A percentile compares a stretch with the other conserved stretches of the same genome.
Conservation (phyloP, 2,113 vertebrate genomes). For the Psittacara wagleri region DNA sequence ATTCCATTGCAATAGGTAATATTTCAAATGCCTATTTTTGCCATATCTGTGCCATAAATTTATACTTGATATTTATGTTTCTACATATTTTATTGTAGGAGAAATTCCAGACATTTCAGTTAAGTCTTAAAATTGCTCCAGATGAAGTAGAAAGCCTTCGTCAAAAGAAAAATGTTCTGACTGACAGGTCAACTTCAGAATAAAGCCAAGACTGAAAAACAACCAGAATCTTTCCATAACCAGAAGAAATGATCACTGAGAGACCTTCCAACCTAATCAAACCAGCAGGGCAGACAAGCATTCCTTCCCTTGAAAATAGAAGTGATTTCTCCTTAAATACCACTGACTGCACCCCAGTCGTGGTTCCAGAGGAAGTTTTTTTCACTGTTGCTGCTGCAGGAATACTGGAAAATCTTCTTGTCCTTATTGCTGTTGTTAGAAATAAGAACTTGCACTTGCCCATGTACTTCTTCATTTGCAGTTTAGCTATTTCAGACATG, state of each 20-base stretch:
- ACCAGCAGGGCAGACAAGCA: conserved; percentile 33
- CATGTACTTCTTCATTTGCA: conserved; percentile 97
- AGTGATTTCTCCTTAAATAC: conserved; percentile 61
- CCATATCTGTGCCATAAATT: not conserved
- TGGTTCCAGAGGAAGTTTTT: conserved; percentile 86
- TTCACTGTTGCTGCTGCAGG: conserved; percentile 83
- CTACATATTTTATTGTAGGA: conserved; percentile 22
- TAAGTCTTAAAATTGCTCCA: not conserved
- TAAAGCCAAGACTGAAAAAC: not conserved
- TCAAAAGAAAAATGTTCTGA: conserved; percentile 17
- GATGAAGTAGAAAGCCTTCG: not conserved
- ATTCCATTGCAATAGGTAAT: not conserved
- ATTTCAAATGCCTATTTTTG: not conserved
- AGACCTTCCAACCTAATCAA: conserved; percentile 9
- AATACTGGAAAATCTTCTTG: conserved; percentile 88
- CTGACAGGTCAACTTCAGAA: not conserved
- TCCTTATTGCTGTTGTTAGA: conserved; percentile 84
- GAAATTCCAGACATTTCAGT: not conserved
- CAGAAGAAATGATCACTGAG: conserved; percentile 53
- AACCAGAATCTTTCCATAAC: not conserved
- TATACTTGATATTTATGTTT: not conserved
- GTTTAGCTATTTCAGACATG: conserved; percentile 92
- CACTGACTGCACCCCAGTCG: conserved; percentile 82
- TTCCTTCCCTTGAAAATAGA: not conserved
- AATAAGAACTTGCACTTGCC: conserved; percentile 93